Percentiles rank a stretch among this genome's conserved stretches.
Conservation (phyloP, 2,797 vertebrate genomes). For the Lepilemur ruficaudatus region DNA sequence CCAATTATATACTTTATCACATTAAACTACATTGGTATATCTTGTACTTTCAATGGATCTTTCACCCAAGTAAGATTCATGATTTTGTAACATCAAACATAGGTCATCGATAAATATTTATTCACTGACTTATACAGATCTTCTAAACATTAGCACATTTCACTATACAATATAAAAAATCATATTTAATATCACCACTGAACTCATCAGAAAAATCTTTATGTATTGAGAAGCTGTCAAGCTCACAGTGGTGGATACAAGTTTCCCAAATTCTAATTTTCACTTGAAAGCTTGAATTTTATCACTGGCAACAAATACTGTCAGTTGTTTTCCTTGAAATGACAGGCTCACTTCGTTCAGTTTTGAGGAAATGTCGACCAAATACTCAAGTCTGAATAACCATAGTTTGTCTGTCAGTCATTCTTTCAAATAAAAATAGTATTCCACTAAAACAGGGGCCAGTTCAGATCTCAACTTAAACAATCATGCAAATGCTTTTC, state of each 20-base stretch:
- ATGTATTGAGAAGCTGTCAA: constrained; percentile 50
- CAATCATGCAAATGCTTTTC: neutral
- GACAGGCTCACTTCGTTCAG: constrained; percentile 48
- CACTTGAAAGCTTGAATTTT: constrained; percentile 43
- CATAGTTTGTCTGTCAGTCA: constrained; percentile 49
- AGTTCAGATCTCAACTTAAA: neutral
- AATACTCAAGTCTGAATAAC: constrained; percentile 27
- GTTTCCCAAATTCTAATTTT: constrained; percentile 60
- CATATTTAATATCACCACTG: constrained; percentile 24
- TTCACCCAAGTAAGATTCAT: neutral
- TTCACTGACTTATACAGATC: neutral
- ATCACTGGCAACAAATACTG: constrained; percentile 55
- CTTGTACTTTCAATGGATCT: constrained; percentile 16
- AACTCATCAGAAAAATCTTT: constrained; percentile 26
- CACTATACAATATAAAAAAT: constrained; percentile 16
- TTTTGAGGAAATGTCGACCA: constrained; percentile 46
- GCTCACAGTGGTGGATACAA: neutral
- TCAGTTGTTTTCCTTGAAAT: constrained; percentile 59
- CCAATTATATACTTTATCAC: constrained; percentile 43
- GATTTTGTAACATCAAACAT: neutral
- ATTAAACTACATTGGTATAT: neutral
- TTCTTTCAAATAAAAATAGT: constrained; percentile 19
- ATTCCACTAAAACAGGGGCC: neutral
- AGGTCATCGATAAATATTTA: constrained; percentile 51
- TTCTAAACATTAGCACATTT: constrained; percentile 62